phyloP scores from a whole-genome alignment of 2,797 vertebrate species.

The Lemur catta region DNA sequence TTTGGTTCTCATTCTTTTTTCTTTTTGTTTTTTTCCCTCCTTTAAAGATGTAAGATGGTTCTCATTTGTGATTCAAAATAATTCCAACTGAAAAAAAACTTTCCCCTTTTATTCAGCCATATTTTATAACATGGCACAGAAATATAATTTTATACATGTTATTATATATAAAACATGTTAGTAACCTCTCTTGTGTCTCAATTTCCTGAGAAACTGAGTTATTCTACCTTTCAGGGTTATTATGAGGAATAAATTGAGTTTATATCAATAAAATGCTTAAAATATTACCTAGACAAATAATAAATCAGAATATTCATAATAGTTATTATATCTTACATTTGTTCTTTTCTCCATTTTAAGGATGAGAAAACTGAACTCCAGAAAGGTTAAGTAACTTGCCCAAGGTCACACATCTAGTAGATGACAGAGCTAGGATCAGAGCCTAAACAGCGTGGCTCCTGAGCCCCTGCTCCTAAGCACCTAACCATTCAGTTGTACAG shows the following conservation, averaged over 20 bases:
- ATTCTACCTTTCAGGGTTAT: background rate
- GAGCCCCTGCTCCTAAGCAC: background rate
- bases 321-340: background rate
- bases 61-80: background rate
- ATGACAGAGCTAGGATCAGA: too few relatives aligned
- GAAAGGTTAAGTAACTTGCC: too few relatives aligned
- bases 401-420: too few relatives aligned
- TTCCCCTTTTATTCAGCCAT: background rate
- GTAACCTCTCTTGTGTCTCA: background rate
- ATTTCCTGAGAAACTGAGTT: background rate
- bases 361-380: background rate
- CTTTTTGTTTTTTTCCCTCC: too few relatives aligned
- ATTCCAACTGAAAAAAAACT: background rate
- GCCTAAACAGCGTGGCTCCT: too few relatives aligned
- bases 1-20: too few relatives aligned
- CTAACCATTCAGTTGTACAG: background rate
- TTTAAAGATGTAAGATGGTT: background rate
- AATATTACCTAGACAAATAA: background rate
- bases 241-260: background rate
- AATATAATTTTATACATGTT: background rate
- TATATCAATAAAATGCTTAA: background rate
- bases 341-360: background rate
- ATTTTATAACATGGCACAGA: background rate
- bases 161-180: background rate
- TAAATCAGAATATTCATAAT: background rate